Evolutionary conservation across 2,113 vertebrate genomes (phyloP), one percentile per base, ranked within the genome.

Genomic region (Myocastor coypus): DNA sequence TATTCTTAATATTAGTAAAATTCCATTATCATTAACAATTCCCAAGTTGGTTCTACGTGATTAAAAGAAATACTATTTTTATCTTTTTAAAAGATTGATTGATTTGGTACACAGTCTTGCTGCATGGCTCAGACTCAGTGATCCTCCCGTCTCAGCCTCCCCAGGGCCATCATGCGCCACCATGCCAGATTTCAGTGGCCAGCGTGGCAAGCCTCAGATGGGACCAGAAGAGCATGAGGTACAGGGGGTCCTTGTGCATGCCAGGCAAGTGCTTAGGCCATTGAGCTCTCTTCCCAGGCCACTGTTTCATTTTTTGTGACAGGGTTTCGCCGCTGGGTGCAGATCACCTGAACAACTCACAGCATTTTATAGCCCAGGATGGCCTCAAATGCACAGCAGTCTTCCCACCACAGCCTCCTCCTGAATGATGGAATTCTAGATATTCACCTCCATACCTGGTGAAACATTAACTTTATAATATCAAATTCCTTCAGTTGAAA

Each of bases 1-100:
- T 28, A 66, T 52, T 68, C 63, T 34, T 82, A 92, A 26, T 64
- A 34, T 91, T 57, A 96, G 42, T 64, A 81, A 95, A 88, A 92
- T 87, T 50, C 17, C 63, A 84, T 64, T 28, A 92, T 24, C 61
- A 75, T 87, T 68, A 68, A 80, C 10, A 87, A 63, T 46, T 57
- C 5, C 32, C 75, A 30, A 83, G 28, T 87, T 80, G 1, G 4
- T 55, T 89, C 34, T 68, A 32, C 77, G 46, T 61, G 12, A 96
- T 7, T 92, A 77, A 93, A 94, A 63, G 40, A 37, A 34, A 69
- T 52, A 64, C 13, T 78, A 94, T 75, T 69, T 69, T 69, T 69
- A 7, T n/a, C 32, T n/a, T 19, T n/a, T 69, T 57, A 17, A 57
- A 57, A 57, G 16, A 57, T 57, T 57, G 16, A 57, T 57, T 57